Evolutionary conservation across 2,113 vertebrate species (phyloP).

Genomic region (Gobio gobio): DNA sequence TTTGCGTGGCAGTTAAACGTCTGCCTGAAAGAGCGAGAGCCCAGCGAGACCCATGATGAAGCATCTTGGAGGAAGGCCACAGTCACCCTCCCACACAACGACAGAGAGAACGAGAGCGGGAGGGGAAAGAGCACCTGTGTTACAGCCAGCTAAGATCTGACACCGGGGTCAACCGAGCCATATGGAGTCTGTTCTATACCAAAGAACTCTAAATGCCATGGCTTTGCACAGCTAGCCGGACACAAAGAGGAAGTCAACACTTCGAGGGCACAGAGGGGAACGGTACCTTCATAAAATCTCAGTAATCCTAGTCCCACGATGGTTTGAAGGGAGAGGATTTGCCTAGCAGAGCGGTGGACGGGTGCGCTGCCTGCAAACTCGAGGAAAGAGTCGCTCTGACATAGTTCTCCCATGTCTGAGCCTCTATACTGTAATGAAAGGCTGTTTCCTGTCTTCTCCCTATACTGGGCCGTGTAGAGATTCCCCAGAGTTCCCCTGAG

Average conservation of each 20-base stretch:
- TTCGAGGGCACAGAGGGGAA: slow-evolving; percentile 13
- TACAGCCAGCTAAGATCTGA: slow-evolving; percentile 38
- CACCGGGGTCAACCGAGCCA: slow-evolving; percentile 45
- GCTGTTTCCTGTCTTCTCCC: slow-evolving; percentile 55
- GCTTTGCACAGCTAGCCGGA: slow-evolving; percentile 9
- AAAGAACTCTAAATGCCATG: slow-evolving; percentile 41
- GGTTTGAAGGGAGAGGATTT: slow-evolving; percentile 28
- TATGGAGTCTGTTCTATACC: slow-evolving; percentile 47
- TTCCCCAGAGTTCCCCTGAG: slow-evolving; percentile 65
- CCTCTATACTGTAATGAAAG: slow-evolving; percentile 59
- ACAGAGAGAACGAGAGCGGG: slow-evolving; percentile 18
- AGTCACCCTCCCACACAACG: slow-evolving; percentile 10
- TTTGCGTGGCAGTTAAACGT: slow-evolving; percentile 72
- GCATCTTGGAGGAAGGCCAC: slow-evolving; percentile 61
- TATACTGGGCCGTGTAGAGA: slow-evolving; percentile 55
- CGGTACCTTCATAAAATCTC: slow-evolving; percentile 3
- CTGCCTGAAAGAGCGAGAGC: slow-evolving; percentile 64
- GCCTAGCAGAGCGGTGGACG: neutral
- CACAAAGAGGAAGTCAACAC: slow-evolving; percentile 1
- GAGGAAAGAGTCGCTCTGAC: slow-evolving; percentile 30
- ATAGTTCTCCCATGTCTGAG: slow-evolving; percentile 21
- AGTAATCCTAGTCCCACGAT: slow-evolving; percentile 16
- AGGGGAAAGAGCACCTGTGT: slow-evolving; percentile 19
- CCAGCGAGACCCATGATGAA: slow-evolving; percentile 72
- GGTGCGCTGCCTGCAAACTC: neutral